Evolutionary conservation across 2,888 invertebrate genomes (phyloP).

Genomic region (Julus scanicus): DNA sequence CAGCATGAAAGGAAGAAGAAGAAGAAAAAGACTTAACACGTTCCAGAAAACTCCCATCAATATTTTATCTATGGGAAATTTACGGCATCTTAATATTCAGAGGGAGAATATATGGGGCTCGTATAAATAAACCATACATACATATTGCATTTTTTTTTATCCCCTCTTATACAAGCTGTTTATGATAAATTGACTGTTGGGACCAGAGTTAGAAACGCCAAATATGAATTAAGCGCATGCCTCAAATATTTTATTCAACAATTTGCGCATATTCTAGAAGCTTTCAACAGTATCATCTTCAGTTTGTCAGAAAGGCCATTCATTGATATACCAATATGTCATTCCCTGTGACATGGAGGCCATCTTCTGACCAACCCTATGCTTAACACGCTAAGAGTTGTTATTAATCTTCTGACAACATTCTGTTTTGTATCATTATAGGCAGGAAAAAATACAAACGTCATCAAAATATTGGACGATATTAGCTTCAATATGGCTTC

Average conservation of each 20-base stretch:
- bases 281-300: not conserved
- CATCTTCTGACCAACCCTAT: no score
- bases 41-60: constrained; percentile 14
- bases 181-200: not conserved
- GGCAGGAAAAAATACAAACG: no score
- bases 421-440: no score
- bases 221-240: not conserved
- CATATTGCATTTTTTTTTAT: not conserved
- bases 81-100: constrained; percentile 33
- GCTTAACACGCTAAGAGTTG: no score
- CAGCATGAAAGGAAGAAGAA: not conserved
- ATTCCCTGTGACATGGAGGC: no score
- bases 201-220: not conserved
- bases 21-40: not conserved
- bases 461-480: no score
- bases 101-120: not conserved
- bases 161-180: not conserved
- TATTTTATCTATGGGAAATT: constrained; percentile 16
- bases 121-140: constrained; percentile 12
- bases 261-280: not conserved
- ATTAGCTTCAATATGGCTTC: no score
- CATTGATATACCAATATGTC: not conserved
- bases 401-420: no score
- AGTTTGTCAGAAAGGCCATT: not conserved
- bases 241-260: not conserved